Base-by-base conservation (phyloP, 2,113 vertebrate genomes). In the Taurulus bubalis region DNA sequence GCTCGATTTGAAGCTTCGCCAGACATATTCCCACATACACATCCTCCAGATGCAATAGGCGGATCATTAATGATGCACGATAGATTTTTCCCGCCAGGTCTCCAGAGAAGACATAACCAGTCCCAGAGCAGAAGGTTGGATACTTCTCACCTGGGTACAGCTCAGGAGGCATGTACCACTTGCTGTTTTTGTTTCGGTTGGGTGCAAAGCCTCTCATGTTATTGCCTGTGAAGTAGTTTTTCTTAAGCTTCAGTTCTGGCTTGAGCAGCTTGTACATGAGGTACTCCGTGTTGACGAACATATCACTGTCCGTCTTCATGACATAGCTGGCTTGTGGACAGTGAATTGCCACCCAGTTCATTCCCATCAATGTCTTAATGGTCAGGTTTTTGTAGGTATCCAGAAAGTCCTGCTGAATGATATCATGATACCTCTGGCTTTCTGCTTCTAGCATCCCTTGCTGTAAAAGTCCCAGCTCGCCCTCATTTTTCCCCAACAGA, bases 271-370 rank as follows among this genome's bases (percentile, higher is more conserved):
- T 98, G 38, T 97, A 95, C 91, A 99, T 94, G 84, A 99, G 96
- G 84, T 98, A 97, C 15, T 99, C 97, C 0, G 97, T 98, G 87
- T 99, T 99, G 86, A 99, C 96, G 73, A 99, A 99, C 97, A 99
- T 97, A 86, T 99, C 98, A 0, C 97, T 98, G 94, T 99, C 98
- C 0, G 98, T 99, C 94, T 99, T 99, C 98, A 99, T 99, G 71
- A 98, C 96, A 0, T 99, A 99, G 0, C 94, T 94, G 75, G 95
- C 94, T 0, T 58, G 86, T 1, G 97, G 96, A 78, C 98, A 99
- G 77, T 97, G 94, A 10, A 92, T 93, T 12, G 97, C 96, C 60
- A 99, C 97, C 98, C 98, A 99, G 89, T 98, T 97, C 96, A 99
- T 97, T 70, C 98, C 98, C 98, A 99, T 99, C 49, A 99, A 86